Evolutionary conservation across 2,113 vertebrate genomes (phyloP), one percentile per base, ranked within the genome.

Genomic region (Sterrhoptilus dennistouni): DNA sequence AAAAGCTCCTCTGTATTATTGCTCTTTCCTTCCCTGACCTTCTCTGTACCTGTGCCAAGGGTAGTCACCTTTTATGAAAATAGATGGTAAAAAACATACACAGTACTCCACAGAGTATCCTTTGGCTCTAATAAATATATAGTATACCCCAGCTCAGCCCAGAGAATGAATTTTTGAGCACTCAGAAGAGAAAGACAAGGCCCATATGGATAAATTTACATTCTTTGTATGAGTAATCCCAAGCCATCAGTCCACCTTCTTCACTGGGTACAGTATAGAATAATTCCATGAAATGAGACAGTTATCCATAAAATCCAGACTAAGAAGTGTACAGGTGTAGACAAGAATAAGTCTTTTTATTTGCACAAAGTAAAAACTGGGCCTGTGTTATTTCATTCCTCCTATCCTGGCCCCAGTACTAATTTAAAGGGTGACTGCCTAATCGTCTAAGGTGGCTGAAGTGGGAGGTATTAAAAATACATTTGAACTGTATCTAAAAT

Each of bases 61-160:
- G 12, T 56, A 78, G 56, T 63, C 68, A 92, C 15, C 54, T 83
- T 87, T 92, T 81, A 91, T 83, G 68, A 77, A 94, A 90, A 57
- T 1, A 81, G 50, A 50, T 54, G 3, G 29, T 17, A 70, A 86
- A 80, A 93, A 47, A 22, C 2, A 10, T 19, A 45, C 33, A 47
- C 11, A 60, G 17, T 22, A 35, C 23, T 63, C 75, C 47, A 69
- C 11, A 38, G 35, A 63, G 42, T 24, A 88, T 33, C 10, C 23
- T 75, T 88, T 63, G 18, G 6, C 64, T 65, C 57, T 70, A 86
- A 69, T 36, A 36, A 87, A 85, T 49, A 54, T 2, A 20, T 23
- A 71, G 15, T 3, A 54, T 18, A 42, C 8, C 7, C 52, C 28
- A 66, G 5, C 49, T 81, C 20, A 76, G 54, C 60, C 27, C 29